Evolutionary conservation across 2,888 invertebrate genomes (phyloP).

Genomic region (Cephus spinipes): DNA sequence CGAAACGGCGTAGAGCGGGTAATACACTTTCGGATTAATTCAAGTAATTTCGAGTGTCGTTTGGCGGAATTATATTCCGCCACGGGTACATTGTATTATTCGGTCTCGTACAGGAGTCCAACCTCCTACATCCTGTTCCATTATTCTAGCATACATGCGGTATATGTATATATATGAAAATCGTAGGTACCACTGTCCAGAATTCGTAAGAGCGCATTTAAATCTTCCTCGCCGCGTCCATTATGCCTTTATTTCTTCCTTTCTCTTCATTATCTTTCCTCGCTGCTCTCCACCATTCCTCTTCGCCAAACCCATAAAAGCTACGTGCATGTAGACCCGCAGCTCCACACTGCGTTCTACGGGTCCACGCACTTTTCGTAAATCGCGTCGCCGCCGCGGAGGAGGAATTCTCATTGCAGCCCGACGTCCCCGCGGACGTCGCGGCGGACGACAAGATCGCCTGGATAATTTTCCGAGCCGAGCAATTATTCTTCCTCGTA

Average conservation of each 20-base stretch:
- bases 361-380: not conserved
- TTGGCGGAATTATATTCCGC: constrained; percentile 30
- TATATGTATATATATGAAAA: not conserved
- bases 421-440: not conserved
- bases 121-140: not conserved
- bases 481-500: constrained; percentile 2
- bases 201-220: not conserved
- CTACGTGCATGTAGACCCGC: not conserved
- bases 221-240: not conserved
- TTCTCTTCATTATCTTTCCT: not conserved
- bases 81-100: constrained; percentile 22
- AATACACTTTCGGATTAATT: constrained; percentile 33
- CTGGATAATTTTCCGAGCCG: constrained; percentile 8
- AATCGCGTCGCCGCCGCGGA: not conserved
- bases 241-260: not conserved
- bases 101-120: not conserved
- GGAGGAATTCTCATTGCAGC: not conserved
- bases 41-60: constrained; percentile 34
- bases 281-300: not conserved
- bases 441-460: not conserved
- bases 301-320: not conserved
- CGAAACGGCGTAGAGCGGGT: not conserved
- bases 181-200: not conserved
- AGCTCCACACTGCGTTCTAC: not conserved
- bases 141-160: not conserved